phyloP scores from a whole-genome alignment of 2,113 vertebrate species.

The Symphodus melops region DNA sequence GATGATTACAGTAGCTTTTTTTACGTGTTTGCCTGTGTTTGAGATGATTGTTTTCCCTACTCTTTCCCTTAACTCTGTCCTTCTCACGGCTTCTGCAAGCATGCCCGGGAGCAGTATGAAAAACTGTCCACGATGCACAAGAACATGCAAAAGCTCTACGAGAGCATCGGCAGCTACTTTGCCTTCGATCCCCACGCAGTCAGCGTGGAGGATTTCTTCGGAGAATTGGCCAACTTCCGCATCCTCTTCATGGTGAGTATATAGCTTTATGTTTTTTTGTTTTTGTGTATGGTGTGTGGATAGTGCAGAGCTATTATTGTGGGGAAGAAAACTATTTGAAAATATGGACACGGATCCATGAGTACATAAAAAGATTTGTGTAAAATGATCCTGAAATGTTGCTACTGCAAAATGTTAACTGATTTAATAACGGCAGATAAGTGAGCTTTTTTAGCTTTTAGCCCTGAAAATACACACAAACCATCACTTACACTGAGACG shows the following conservation, averaged over 20 bases:
- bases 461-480: too few relatives aligned
- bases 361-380: too few relatives aligned
- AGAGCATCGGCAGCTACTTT: constrained; percentile 92
- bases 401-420: too few relatives aligned
- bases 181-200: constrained; percentile 91
- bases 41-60: not conserved
- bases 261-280: not conserved
- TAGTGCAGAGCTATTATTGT: too few relatives aligned
- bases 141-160: constrained; percentile 96
- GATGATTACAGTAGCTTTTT: not conserved
- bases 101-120: constrained; percentile 92
- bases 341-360: too few relatives aligned
- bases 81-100: constrained; percentile 91
- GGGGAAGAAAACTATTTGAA: too few relatives aligned
- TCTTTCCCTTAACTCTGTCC: constrained; percentile 84
- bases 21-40: constrained; percentile 18
- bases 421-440: too few relatives aligned
- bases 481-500: too few relatives aligned
- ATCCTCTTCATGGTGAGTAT: constrained; percentile 93
- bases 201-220: constrained; percentile 95
- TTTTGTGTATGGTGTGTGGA: not conserved
- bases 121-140: constrained; percentile 95
- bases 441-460: too few relatives aligned
- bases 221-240: constrained; percentile 92
- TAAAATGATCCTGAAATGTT: too few relatives aligned